Conservation (phyloP, 2,797 vertebrate genomes). For the Microhierax caerulescens region DNA sequence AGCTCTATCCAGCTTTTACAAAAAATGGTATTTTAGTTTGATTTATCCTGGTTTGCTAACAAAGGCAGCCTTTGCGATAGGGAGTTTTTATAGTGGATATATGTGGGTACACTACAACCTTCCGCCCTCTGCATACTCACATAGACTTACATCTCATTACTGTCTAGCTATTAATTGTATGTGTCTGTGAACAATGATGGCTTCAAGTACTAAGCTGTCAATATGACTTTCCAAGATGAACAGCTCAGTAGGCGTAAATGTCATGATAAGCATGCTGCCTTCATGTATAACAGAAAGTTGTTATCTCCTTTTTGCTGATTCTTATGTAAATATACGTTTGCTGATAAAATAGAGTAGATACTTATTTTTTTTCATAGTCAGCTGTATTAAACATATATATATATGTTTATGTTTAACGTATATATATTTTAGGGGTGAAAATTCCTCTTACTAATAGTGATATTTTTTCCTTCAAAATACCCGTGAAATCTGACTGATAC, state of each 20-base stretch:
- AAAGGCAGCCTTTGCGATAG: neutral
- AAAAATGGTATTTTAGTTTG: neutral
- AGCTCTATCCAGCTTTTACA: neutral
- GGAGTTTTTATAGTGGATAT: neutral
- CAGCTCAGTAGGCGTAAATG: slow-evolving; percentile 65
- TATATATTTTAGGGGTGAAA: neutral
- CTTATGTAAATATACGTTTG: slow-evolving; percentile 58
- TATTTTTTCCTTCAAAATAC: neutral
- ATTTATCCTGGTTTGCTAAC: neutral
- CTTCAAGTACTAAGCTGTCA: slow-evolving; percentile 62
- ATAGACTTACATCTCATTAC: slow-evolving; percentile 48
- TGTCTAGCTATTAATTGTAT: slow-evolving; percentile 60
- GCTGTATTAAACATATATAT: neutral
- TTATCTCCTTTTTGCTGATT: slow-evolving; percentile 36
- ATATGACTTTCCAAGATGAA: slow-evolving; percentile 59
- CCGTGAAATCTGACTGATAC: neutral
- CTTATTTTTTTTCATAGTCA: neutral
- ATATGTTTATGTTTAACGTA: neutral
- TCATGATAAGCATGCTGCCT: slow-evolving; percentile 66
- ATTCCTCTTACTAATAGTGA: neutral
- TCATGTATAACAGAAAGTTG: slow-evolving; percentile 39
- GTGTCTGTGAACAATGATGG: slow-evolving; percentile 63
- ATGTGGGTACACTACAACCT: slow-evolving; percentile 25
- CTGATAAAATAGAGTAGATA: neutral
- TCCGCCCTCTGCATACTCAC: neutral